phyloP scores from a whole-genome alignment of 2,888 invertebrate genomes.

The Pandemis heparana region DNA sequence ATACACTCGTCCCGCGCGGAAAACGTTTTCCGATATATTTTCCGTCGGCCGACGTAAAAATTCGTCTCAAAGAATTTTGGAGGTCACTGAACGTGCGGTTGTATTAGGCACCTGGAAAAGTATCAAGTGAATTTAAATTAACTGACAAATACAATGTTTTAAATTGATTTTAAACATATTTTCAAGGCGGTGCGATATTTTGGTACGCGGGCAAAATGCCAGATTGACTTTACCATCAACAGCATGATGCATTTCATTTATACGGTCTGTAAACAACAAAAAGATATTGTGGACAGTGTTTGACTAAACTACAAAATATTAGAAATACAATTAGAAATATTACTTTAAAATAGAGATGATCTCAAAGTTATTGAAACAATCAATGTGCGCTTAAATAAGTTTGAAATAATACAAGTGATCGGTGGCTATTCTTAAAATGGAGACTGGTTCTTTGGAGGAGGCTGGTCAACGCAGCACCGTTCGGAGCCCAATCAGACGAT shows the following conservation, averaged over 20 bases:
- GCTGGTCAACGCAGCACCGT: slow-evolving; percentile 48
- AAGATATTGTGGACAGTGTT: not conserved
- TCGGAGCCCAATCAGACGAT: slow-evolving; percentile 55
- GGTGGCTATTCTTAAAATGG: slow-evolving; percentile 43
- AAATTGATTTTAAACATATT: slow-evolving; percentile 46
- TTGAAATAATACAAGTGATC: slow-evolving; percentile 1
- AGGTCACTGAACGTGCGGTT: not conserved
- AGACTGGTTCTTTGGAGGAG: slow-evolving; percentile 54
- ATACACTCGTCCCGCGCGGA: slow-evolving; percentile 1
- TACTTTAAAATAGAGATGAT: slow-evolving; percentile 9
- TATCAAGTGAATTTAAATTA: slow-evolving; percentile 3
- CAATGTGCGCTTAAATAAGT: slow-evolving; percentile 7
- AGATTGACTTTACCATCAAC: slow-evolving; percentile 54
- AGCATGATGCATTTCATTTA: slow-evolving; percentile 55
- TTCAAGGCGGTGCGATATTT: slow-evolving; percentile 75
- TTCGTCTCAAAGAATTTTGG: not conserved
- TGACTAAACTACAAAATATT: not conserved
- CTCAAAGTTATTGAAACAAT: slow-evolving; percentile 12
- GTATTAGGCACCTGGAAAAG: not conserved
- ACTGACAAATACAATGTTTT: slow-evolving; percentile 6
- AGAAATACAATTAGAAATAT: not conserved
- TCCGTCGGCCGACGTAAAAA: not conserved
- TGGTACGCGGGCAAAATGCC: slow-evolving; percentile 75
- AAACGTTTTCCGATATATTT: slow-evolving; percentile 7
- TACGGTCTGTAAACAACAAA: slow-evolving; percentile 58